These are phyloP conservation scores for Haliclystus octoradiatus DNA, from an alignment of 30 jellyfish, hydroid and myxozoan genomes.

Conservation along the genomic window DNA sequence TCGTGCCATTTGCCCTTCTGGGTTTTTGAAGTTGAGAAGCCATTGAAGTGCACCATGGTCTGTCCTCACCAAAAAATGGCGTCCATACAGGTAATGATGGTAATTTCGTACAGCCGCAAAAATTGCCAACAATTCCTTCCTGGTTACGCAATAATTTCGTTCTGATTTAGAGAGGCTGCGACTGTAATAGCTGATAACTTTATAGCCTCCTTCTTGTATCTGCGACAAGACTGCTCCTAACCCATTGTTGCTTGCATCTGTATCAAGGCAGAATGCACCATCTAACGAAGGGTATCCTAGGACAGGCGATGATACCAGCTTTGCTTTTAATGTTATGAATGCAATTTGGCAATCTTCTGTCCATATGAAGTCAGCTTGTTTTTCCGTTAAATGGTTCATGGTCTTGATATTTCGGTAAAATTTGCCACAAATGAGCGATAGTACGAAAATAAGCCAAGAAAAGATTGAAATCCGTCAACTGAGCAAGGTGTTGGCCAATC, in stretches of 20 bases:
- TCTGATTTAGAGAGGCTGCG: slow-evolving; percentile 19
- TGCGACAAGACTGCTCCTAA: slow-evolving; percentile 44
- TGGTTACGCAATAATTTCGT: slow-evolving; percentile 25
- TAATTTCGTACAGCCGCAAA: slow-evolving; percentile 19
- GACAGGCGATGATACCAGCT: slow-evolving; percentile 23
- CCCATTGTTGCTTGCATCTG: slow-evolving; percentile 38
- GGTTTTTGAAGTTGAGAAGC: slow-evolving; percentile 20
- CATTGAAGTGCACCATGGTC: slow-evolving; percentile 50
- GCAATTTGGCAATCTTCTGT: slow-evolving; percentile 3
- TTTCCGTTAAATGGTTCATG: slow-evolving; percentile 11
- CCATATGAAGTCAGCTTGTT: slow-evolving; percentile 18
- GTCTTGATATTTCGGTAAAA: slow-evolving; percentile 6
- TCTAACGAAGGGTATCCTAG: slow-evolving; percentile 23
- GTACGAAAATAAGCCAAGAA: slow-evolving; percentile 41
- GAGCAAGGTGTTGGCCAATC: slow-evolving; percentile 6
- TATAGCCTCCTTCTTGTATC: slow-evolving; percentile 10
- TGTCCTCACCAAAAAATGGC: slow-evolving; percentile 13
- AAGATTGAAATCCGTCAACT: slow-evolving; percentile 20
- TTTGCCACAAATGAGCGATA: slow-evolving; percentile 5
- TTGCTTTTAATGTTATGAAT: slow-evolving; percentile 1
- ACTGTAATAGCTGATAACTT: slow-evolving; percentile 28
- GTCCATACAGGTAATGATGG: slow-evolving; percentile 24
- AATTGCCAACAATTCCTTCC: slow-evolving; percentile 44
- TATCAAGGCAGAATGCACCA: slow-evolving; percentile 18
- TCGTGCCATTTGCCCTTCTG: slow-evolving; percentile 35